Conservation (phyloP, 2,888 invertebrate genomes). For the Trichacis sp. region DNA sequence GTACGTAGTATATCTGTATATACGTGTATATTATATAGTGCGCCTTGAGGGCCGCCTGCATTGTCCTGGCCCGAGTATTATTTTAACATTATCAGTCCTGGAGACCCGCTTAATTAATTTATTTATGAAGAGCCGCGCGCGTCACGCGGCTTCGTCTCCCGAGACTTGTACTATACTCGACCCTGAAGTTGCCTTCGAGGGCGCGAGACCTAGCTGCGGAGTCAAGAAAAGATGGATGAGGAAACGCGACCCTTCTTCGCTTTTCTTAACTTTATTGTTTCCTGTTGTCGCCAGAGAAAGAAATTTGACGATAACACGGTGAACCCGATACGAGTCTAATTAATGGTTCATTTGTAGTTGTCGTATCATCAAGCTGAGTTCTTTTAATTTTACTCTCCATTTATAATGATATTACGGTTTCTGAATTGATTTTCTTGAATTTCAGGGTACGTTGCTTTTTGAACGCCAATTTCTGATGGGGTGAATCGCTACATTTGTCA, state of each 20-base stretch:
- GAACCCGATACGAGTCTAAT: neutral
- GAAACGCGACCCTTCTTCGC: slow-evolving; percentile 55
- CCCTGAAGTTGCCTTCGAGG: slow-evolving; percentile 48
- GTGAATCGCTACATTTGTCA: no score
- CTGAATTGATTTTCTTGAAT: neutral
- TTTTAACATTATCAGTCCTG: slow-evolving; percentile 63
- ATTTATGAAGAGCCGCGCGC: slow-evolving; percentile 60
- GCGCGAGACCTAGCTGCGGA: slow-evolving; percentile 32
- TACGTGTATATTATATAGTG: no score
- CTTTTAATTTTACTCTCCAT: neutral
- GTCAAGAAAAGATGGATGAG: slow-evolving; percentile 36
- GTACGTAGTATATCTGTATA: no score
- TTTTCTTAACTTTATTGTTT: slow-evolving; percentile 58
- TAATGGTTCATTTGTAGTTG: neutral
- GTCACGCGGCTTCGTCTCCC: slow-evolving; percentile 48
- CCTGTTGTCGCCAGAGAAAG: slow-evolving; percentile 49
- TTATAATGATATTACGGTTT: neutral
- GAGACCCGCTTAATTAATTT: slow-evolving; percentile 63
- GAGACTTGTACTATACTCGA: no score
- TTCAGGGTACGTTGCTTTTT: no score
- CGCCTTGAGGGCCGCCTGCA: slow-evolving; percentile 41
- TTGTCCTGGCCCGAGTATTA: slow-evolving; percentile 58
- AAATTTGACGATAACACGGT: slow-evolving; percentile 37
- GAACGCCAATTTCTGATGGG: no score
- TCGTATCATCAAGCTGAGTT: neutral